These are phyloP conservation scores for Drosophila formosana DNA, from an alignment of 2,888 invertebrate species.

Conservation along the genomic window DNA sequence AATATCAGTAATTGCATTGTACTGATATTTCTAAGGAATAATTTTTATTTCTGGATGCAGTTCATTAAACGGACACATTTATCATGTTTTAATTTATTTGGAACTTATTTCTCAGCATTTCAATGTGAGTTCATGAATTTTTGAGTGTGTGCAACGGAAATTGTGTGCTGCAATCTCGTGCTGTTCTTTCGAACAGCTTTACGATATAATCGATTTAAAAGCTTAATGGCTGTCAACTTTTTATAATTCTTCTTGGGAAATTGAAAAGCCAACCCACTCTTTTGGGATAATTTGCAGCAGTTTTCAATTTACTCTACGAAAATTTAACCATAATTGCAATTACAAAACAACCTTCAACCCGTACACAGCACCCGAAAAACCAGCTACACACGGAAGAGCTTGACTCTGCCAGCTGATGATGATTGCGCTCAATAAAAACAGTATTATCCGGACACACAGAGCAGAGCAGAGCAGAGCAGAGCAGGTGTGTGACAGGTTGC, in stretches of 20 bases:
- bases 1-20: no score
- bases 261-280: conserved; percentile 11
- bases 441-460: conserved; percentile 43
- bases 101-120: not conserved
- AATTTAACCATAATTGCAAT: conserved; percentile 65
- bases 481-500: conserved; percentile 15
- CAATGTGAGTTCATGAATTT: not conserved
- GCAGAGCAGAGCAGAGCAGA: not conserved
- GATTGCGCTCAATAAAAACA: conserved; percentile 71
- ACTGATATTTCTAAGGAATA: no score
- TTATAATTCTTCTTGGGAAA: conserved; percentile 19
- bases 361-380: conserved; percentile 6
- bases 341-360: conserved; percentile 36
- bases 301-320: conserved; percentile 57
- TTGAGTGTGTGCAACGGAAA: not conserved
- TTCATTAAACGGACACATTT: no score
- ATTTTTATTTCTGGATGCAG: no score
- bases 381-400: conserved; percentile 24
- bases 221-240: conserved; percentile 17
- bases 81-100: not conserved
- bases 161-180: not conserved
- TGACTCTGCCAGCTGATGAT: conserved; percentile 40
- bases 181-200: not conserved
- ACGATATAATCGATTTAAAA: conserved; percentile 14
- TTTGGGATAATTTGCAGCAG: conserved; percentile 24